Evolutionary conservation across 2,113 vertebrate species (phyloP).

Genomic region (Pyrgilauda ruficollis): DNA sequence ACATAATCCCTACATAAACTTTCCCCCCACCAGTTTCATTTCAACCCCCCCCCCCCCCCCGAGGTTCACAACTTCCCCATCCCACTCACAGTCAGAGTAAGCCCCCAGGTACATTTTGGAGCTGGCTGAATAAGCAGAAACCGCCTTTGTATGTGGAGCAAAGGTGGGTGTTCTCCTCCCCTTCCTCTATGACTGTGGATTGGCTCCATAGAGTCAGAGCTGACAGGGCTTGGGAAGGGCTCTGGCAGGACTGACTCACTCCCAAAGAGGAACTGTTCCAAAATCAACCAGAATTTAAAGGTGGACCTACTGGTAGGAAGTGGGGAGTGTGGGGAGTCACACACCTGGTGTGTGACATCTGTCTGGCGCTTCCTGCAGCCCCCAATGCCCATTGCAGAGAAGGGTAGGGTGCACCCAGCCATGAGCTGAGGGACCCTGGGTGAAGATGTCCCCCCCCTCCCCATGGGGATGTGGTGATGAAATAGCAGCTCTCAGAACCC

Average conservation of each 20-base stretch:
- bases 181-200: neutral
- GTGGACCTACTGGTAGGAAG: neutral
- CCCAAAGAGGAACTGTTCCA: neutral
- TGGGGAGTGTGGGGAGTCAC: neutral
- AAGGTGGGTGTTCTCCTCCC: neutral
- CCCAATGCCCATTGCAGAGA: neutral
- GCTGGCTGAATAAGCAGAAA: neutral
- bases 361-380: neutral
- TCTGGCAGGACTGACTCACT: neutral
- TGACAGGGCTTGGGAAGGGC: neutral
- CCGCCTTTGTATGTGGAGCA: rapidly evolving
- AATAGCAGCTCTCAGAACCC: neutral
- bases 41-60: rapidly evolving
- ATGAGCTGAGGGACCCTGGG: rapidly evolving
- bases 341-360: neutral
- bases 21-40: neutral
- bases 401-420: neutral
- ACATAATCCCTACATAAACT: neutral
- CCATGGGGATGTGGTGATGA: neutral
- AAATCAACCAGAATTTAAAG: neutral
- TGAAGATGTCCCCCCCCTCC: rapidly evolving
- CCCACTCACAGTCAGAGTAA: neutral
- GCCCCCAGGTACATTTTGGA: neutral
- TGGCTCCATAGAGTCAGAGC: neutral
- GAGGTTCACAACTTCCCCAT: neutral